Conservation (phyloP, 2,797 vertebrate species). For the Pseudotriccus pelzelni region DNA sequence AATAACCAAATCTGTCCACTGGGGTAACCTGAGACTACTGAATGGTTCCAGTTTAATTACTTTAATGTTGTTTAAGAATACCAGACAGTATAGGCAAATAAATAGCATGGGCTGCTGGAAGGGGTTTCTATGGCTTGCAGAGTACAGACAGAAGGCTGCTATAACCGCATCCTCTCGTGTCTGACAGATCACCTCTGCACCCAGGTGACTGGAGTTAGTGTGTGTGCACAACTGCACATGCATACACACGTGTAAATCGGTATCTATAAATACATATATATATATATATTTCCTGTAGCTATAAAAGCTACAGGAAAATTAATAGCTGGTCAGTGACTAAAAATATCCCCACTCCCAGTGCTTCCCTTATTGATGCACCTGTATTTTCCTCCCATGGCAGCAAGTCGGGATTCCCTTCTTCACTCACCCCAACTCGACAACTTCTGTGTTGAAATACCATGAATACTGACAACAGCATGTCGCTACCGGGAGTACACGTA, state of each 20-base stretch:
- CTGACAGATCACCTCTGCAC: not conserved
- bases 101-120: not conserved
- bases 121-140: not conserved
- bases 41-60: slow-evolving; percentile 44
- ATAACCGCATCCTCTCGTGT: not conserved
- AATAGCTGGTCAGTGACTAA: not conserved
- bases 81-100: slow-evolving; percentile 33
- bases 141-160: not conserved
- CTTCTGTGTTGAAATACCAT: not conserved
- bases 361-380: not conserved
- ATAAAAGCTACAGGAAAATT: not conserved
- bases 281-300: too few relatives aligned
- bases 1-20: not conserved
- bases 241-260: too few relatives aligned
- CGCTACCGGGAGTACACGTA: not conserved
- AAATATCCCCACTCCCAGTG: not conserved
- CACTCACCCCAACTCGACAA: not conserved
- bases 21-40: slow-evolving; percentile 49
- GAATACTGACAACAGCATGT: not conserved
- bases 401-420: not conserved
- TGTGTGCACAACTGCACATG: not conserved
- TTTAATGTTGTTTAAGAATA: slow-evolving; percentile 57
- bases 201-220: not conserved
- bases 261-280: not conserved
- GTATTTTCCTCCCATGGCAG: not conserved